A percentile compares a stretch with the other conserved stretches of the same genome.
These are phyloP conservation scores for Bos indicus DNA, from an alignment of 2,113 vertebrate genomes.

Conservation along the genomic window DNA sequence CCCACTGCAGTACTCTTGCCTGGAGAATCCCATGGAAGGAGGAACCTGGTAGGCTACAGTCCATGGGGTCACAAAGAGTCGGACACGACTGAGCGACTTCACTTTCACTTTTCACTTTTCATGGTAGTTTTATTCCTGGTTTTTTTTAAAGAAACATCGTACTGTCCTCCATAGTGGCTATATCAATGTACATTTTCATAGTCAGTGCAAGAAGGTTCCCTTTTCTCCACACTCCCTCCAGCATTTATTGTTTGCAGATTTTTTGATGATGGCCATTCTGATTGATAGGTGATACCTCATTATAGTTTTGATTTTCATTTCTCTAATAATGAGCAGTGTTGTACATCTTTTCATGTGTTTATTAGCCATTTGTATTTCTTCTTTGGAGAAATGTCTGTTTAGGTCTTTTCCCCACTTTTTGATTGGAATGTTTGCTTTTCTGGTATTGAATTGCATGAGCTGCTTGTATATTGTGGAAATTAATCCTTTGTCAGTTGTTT, in stretches of 20 bases:
- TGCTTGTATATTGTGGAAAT: not conserved
- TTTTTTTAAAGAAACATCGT: not conserved
- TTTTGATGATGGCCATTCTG: not conserved
- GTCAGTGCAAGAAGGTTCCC: not conserved
- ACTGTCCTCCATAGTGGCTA: not conserved
- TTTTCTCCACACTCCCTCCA: not conserved
- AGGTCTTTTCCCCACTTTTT: not conserved
- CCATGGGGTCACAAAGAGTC: too few relatives aligned
- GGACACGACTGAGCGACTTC: fast-evolving
- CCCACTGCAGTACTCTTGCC: too few relatives aligned
- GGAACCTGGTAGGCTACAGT: too few relatives aligned
- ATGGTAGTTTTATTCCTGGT: not conserved
- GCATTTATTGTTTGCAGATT: not conserved
- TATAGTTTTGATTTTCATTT: not conserved
- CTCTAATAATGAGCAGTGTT: not conserved
- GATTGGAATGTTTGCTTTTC: not conserved
- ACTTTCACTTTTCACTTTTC: too few relatives aligned
- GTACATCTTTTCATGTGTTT: not conserved
- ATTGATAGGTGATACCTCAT: not conserved
- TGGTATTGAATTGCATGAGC: not conserved
- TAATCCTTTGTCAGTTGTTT: not conserved
- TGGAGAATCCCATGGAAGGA: too few relatives aligned
- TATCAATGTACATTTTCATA: not conserved
- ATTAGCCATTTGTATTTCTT: not conserved
- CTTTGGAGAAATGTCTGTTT: not conserved